phyloP scores from a whole-genome alignment of 2,797 vertebrate genomes.

The Chrysocyon brachyurus region DNA sequence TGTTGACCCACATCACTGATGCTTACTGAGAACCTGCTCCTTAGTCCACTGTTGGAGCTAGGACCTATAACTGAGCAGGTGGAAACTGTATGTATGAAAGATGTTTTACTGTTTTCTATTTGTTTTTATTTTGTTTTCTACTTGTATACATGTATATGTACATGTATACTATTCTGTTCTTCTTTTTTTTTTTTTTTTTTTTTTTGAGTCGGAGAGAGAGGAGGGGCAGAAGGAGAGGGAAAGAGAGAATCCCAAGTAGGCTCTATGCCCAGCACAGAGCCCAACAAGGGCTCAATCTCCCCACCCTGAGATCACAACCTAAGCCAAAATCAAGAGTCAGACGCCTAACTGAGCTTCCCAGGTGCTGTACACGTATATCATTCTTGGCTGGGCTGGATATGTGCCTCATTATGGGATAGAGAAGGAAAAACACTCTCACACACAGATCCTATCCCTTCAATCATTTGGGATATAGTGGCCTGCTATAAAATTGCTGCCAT shows the following conservation, averaged over 20 bases:
- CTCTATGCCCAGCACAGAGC: not conserved
- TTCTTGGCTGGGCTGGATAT: not conserved
- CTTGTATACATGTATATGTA: not conserved
- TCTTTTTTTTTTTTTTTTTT: not conserved
- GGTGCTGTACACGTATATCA: not conserved
- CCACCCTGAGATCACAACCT: not conserved
- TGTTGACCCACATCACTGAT: constrained; percentile 36
- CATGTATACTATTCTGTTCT: not conserved
- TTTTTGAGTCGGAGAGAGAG: no score
- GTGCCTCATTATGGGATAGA: not conserved
- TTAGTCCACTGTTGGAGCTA: constrained; percentile 47
- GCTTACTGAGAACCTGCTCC: constrained; percentile 29
- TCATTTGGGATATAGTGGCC: not conserved
- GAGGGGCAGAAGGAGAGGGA: not conserved
- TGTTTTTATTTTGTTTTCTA: constrained; percentile 42
- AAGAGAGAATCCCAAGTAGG: not conserved
- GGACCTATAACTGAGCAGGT: not conserved
- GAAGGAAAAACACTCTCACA: constrained; percentile 30
- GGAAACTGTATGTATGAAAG: not conserved
- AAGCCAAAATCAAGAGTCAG: not conserved
- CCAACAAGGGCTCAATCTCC: not conserved
- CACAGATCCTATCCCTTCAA: not conserved
- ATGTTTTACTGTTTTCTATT: not conserved
- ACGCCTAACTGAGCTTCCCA: not conserved
- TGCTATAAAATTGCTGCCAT: not conserved